Percentiles rank a stretch among this genome's conserved stretches.
These are phyloP conservation scores for Apocheima hispidaria DNA, from an alignment of 2,888 invertebrate species.

Conservation along the genomic window DNA sequence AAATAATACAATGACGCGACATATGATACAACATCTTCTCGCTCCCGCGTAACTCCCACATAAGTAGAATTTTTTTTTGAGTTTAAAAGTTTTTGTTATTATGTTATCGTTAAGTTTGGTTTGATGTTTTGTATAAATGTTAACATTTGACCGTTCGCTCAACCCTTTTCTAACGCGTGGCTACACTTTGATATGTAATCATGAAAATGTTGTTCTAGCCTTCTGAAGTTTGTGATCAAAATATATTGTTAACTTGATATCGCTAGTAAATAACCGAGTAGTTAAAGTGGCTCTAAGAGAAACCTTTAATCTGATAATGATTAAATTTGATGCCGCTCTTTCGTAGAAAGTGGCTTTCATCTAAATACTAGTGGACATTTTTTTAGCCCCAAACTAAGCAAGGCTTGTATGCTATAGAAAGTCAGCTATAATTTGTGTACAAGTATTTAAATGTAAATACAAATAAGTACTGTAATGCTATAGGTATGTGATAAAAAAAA, in stretches of 20 bases:
- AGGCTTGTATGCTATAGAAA: too few relatives aligned
- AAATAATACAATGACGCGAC: too few relatives aligned
- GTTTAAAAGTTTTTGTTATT: neutral
- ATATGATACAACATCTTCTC: too few relatives aligned
- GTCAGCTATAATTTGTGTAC: too few relatives aligned
- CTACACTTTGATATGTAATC: neutral
- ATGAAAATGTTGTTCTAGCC: neutral
- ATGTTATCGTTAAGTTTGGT: conserved; percentile 1
- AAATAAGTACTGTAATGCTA: too few relatives aligned
- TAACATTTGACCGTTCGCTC: conserved; percentile 1
- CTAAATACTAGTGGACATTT: too few relatives aligned
- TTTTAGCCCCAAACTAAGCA: too few relatives aligned
- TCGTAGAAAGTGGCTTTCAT: neutral
- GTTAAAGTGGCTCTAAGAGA: neutral
- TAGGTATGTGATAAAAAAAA: too few relatives aligned
- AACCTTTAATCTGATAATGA: conserved; percentile 1
- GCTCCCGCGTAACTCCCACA: neutral
- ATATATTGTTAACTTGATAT: conserved; percentile 8
- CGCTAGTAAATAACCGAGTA: neutral
- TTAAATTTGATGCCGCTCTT: neutral
- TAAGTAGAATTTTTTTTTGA: neutral
- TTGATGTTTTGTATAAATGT: conserved; percentile 1
- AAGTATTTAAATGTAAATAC: too few relatives aligned
- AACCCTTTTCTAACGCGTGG: conserved; percentile 5
- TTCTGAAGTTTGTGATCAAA: conserved; percentile 1